phyloP scores from a whole-genome alignment of 2,797 vertebrate genomes.

The Sebastes wilsoni region DNA sequence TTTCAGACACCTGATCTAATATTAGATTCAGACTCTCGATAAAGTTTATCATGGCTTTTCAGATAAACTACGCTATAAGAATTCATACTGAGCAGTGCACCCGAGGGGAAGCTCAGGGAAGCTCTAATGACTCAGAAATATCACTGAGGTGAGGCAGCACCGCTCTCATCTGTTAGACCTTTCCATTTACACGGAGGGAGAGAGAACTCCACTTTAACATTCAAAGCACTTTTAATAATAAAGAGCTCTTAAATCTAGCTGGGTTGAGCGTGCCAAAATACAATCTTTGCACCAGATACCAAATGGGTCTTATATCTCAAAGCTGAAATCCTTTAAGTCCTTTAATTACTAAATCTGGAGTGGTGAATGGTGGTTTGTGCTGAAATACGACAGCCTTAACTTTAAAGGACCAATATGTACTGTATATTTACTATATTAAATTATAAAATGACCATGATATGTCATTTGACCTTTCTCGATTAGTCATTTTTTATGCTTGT shows the following conservation, averaged over 20 bases:
- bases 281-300: background rate
- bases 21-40: constrained; percentile 22
- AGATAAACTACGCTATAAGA: constrained; percentile 5
- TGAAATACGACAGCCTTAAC: background rate
- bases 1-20: constrained; percentile 63
- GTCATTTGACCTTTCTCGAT: too few relatives aligned
- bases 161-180: constrained; percentile 36
- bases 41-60: constrained; percentile 1
- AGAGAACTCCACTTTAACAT: background rate
- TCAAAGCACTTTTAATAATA: constrained; percentile 22
- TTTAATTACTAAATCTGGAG: background rate
- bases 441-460: too few relatives aligned
- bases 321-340: background rate
- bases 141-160: constrained; percentile 54
- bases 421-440: too few relatives aligned
- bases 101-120: constrained; percentile 27
- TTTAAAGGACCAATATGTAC: background rate
- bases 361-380: background rate
- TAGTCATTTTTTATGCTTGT: too few relatives aligned
- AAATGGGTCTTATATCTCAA: background rate
- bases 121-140: constrained; percentile 66
- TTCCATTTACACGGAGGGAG: constrained; percentile 34
- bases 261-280: background rate
- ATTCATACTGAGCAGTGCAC: constrained; percentile 23
- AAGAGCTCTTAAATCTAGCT: background rate